phyloP scores from a whole-genome alignment of 2,888 invertebrate species.

The Saturnia pavonia region DNA sequence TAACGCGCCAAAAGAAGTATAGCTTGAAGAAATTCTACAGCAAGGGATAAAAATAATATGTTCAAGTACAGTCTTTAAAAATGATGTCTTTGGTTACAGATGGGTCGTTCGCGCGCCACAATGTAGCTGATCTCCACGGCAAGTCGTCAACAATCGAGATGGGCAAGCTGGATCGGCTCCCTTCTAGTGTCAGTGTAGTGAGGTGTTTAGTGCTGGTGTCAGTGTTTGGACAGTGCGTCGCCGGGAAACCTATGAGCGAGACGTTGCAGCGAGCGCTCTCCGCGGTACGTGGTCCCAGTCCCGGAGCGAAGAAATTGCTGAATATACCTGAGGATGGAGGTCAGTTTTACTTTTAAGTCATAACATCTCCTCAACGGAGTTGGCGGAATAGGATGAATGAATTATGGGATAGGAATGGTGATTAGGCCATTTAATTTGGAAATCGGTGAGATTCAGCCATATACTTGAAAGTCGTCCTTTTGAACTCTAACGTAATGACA shows the following conservation, averaged over 20 bases:
- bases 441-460: too few species aligned
- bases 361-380: not conserved
- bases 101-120: constrained; percentile 30
- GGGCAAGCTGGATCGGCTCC: constrained; percentile 3
- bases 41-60: too few species aligned
- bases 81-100: constrained; percentile 36
- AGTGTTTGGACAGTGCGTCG: constrained; percentile 52
- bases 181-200: constrained; percentile 44
- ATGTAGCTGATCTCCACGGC: constrained; percentile 32
- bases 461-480: too few species aligned
- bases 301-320: constrained; percentile 78
- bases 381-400: not conserved
- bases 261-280: constrained; percentile 78
- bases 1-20: too few species aligned
- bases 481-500: too few species aligned
- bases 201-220: constrained; percentile 56
- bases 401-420: not conserved
- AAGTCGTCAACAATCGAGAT: constrained; percentile 10
- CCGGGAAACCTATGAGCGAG: constrained; percentile 77
- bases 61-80: not conserved
- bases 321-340: constrained; percentile 81
- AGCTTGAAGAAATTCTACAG: too few species aligned
- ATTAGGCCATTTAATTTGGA: not conserved
- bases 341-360: constrained; percentile 37
- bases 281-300: constrained; percentile 76